Evolutionary conservation across 1,140 invertebrate genomes (phyloP), one percentile per base, ranked within the genome.

Genomic region (Sipha flava): DNA sequence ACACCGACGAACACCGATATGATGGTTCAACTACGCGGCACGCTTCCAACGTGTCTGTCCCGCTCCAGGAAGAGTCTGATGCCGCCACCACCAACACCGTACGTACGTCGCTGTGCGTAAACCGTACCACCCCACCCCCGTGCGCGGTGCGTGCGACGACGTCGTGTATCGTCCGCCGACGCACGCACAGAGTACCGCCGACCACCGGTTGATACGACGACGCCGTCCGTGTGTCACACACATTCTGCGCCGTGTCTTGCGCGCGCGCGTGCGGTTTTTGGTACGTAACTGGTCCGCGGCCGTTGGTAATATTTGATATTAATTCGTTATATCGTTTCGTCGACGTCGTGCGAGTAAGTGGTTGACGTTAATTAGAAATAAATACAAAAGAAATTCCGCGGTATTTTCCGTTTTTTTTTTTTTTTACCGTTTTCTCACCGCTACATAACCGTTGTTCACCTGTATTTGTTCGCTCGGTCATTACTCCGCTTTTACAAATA

Each of bases 121-220:
- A 21, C 18, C 62, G 62, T 1, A 7, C 26, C 26, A 12, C 9
- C 23, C 9, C 26, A 47, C 26, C 9, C 21, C 14, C 26, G 31
- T 21, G 29, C 43, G 23, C 0, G 1, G 29, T 21, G 26, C 49
- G 31, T 0, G n/a, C n/a, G 29, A 75, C 12, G 72, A 73, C 31
- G 21, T 18, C 14, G 45, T 10, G 45, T 18, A 54, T 2, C 34
- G 64, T n/a, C n/a, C 64, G 70, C 29, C 16, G 57, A 59, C 18
- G 29, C 23, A 45, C 21, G 18, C 40, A 9, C 68, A 49, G 68
- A 72, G 72, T 75, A 52, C 37, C 47, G 72, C 49, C 72, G 47
- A 75, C 49, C 54, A 49, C 72, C 72, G 45, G 72, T 75, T 75
- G 72, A 52, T 75, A 57, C 45, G 64, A 43, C 31, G 57, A 29